Conservation (phyloP, 1,140 invertebrate genomes). For the Drosophila albomicans region DNA sequence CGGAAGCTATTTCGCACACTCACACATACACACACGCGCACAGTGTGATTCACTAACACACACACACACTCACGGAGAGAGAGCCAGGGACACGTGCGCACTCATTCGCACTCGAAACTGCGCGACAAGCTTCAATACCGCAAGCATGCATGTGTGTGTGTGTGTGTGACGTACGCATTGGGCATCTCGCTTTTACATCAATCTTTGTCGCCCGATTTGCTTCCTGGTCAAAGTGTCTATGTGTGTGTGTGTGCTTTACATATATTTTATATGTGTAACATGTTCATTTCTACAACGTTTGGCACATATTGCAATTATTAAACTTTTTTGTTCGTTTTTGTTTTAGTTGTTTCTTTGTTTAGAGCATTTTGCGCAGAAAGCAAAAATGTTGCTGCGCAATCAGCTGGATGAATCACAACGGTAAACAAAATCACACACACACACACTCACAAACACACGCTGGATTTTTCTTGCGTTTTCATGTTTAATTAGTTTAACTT, state of each 20-base stretch:
- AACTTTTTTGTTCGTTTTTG: constrained; percentile 53
- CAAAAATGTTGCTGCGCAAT: constrained; percentile 66
- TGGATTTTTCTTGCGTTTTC: constrained; percentile 16
- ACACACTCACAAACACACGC: constrained; percentile 10
- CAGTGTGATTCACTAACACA: constrained; percentile 41
- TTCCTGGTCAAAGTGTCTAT: constrained; percentile 62
- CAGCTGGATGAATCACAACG: constrained; percentile 76
- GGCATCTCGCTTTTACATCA: constrained; percentile 75
- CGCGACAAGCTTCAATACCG: constrained; percentile 38
- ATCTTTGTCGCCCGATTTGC: constrained; percentile 77
- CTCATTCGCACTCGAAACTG: constrained; percentile 62
- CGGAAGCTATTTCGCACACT: constrained; percentile 71
- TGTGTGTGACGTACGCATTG: constrained; percentile 18
- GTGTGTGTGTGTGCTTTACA: constrained; percentile 48
- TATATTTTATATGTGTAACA: constrained; percentile 32
- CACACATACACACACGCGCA: constrained; percentile 26
- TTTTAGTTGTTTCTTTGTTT: constrained; percentile 38
- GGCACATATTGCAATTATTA: constrained; percentile 59
- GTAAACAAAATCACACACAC: constrained; percentile 47
- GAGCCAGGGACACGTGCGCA: constrained; percentile 70
- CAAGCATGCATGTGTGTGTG: not conserved
- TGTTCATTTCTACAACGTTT: constrained; percentile 25
- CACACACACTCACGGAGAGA: constrained; percentile 9
- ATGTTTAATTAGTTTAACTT: constrained; percentile 41
- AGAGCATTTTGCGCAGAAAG: constrained; percentile 61